These are phyloP conservation scores for Setophaga coronata DNA, from an alignment of 2,113 vertebrate genomes.

Conservation along the genomic window DNA sequence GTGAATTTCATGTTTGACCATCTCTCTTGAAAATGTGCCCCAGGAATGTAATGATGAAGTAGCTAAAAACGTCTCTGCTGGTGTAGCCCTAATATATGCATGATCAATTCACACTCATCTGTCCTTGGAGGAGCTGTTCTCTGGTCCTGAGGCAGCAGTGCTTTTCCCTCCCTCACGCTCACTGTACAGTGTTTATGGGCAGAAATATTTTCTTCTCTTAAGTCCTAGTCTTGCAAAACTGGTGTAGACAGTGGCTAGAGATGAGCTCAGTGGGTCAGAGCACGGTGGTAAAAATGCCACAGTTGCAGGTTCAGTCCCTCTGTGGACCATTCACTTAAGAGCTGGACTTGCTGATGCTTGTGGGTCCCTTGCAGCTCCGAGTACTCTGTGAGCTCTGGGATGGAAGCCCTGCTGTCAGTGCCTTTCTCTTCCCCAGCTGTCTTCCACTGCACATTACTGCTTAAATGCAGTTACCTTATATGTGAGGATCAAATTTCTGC, in stretches of 20 bases:
- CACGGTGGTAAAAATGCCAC: not conserved
- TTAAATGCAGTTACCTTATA: not conserved
- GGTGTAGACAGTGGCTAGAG: not conserved
- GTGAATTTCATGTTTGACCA: not conserved
- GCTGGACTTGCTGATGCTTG: not conserved
- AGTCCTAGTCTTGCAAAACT: not conserved
- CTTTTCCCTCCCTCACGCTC: not conserved
- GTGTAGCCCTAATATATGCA: not conserved
- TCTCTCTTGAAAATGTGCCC: not conserved
- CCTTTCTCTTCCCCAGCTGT: not conserved
- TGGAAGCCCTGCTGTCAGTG: not conserved
- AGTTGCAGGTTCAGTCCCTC: not conserved
- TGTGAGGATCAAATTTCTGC: not conserved
- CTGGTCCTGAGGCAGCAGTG: not conserved
- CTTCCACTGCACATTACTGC: not conserved
- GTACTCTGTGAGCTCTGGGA: not conserved
- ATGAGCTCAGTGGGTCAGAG: not conserved
- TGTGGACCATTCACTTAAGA: not conserved
- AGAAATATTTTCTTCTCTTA: not conserved
- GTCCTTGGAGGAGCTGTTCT: not conserved
- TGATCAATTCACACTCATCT: not conserved
- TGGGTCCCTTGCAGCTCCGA: not conserved
- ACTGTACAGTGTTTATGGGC: fast-evolving
- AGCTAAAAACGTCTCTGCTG: not conserved
- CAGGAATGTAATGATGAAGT: not conserved